Percentiles rank a stretch among this genome's conserved stretches.
Evolutionary conservation across 2,888 invertebrate species (phyloP).

Genomic region (Parnassius mnemosyne): DNA sequence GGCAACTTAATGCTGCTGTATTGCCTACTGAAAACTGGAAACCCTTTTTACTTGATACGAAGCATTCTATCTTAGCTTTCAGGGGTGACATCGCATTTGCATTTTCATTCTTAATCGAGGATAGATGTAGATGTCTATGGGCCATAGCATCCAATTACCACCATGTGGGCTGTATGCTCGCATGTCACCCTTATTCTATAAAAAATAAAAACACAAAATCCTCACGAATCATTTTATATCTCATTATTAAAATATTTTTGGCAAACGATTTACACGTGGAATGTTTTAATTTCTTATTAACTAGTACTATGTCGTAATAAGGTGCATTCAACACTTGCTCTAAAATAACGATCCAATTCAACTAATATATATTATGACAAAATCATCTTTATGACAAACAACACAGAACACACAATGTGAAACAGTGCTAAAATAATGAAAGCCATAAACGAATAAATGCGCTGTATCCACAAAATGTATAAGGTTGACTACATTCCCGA

Average conservation of each 20-base stretch:
- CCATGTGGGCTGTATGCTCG: too few relatives aligned
- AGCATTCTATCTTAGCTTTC: too few relatives aligned
- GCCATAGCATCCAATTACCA: too few relatives aligned
- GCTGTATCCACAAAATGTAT: slow-evolving; percentile 19
- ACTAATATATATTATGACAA: slow-evolving; percentile 17
- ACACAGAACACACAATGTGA: slow-evolving; percentile 21
- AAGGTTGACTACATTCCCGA: slow-evolving; percentile 13
- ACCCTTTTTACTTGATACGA: too few relatives aligned
- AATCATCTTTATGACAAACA: slow-evolving; percentile 13
- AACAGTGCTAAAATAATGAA: slow-evolving; percentile 22
- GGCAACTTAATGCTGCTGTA: too few relatives aligned
- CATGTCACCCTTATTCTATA: too few relatives aligned
- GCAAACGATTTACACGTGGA: background rate
- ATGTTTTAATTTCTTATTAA: background rate
- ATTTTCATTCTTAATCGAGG: too few relatives aligned
- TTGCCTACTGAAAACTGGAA: too few relatives aligned
- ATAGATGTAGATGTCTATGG: too few relatives aligned
- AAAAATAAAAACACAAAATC: background rate
- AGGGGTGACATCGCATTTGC: too few relatives aligned
- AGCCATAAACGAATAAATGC: slow-evolving; percentile 22
- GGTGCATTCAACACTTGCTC: background rate
- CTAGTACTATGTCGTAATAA: slow-evolving; percentile 2
- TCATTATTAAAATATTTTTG: slow-evolving; percentile 9
- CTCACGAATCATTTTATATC: slow-evolving; percentile 6
- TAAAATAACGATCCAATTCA: slow-evolving; percentile 5